Base-by-base conservation (phyloP, 2,113 vertebrate species). In the Perccottus glenii region DNA sequence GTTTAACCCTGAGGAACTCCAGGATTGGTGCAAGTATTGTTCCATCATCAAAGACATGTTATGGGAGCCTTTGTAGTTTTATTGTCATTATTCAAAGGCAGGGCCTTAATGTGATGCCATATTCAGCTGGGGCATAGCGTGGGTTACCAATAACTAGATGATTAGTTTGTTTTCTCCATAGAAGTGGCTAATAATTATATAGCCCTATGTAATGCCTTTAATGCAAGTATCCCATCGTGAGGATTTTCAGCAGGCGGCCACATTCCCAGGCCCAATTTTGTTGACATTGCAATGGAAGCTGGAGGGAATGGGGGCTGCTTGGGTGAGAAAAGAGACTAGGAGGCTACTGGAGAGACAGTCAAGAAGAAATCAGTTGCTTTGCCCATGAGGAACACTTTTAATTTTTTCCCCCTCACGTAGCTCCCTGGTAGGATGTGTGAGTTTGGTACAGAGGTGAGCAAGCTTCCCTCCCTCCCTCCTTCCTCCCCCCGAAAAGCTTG, bases 31-130 rank as follows among this genome's bases (percentile, higher is more conserved):
- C 64, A 77, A 75, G 74, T 75, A 83, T 82, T 87, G 73, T 81
- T 88, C 80, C 67, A 70, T 77, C 71, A 88, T 88, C 86, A 90
- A 88, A 53, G 62, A 73, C 61, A 81, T 69, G 81, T 90, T 85
- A 88, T 86, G 46, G 43, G 75, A 53, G 46, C 63, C 78, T 90
- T 89, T 91, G 83, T 88, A 88, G 72, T 87, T 81, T 87, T 84
- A 87, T 84, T 88, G 74, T 87, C 84, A 84, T 82, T 82, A 80
- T 85, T 85, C 78, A 82, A 65, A 82, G 68, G 60, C 48, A 53
- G 72, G 72, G 76, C 81, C 79, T 88, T 5, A 0, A 81, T 70
- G 79, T 47, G 8, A 83, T 77, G 86, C 55, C 70, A 35, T 64
- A 47, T 84, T 86, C 70, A 80, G 43, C 67, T 35, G 56, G 55